Evolutionary conservation across 2,113 vertebrate species (phyloP), one percentile per base, ranked within the genome.

Genomic region (Leptobrachium ailaonicum): DNA sequence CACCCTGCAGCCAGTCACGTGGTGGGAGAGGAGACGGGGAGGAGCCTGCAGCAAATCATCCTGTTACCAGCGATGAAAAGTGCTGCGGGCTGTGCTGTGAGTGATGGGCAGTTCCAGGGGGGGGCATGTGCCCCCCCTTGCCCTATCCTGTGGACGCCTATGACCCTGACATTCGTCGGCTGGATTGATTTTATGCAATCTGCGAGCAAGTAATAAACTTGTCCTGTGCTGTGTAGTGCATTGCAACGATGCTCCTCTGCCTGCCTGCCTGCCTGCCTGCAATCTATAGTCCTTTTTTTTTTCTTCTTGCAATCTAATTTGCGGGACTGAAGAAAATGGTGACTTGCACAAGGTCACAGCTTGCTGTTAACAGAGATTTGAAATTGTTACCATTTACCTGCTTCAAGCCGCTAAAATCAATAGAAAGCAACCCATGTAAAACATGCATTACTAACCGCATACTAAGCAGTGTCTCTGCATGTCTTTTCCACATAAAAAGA

Each of bases 181-280:
- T 41, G 67, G 56, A 77, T 77, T 62, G 66, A 77, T 77, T 77
- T 3, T 62, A 50, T 77, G 42, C 40, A 20, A 60, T 77, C 70
- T 70, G 47, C 14, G 20, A 41, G 54, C 67, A 32, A 45, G 68
- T 32, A 76, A 79, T 68, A 73, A 71, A 74, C 74, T 66, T 14
- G 56, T 60, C 71, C 54, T 66, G 40, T 43, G 32, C n/a, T 14
- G 54, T 47, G 6, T 50, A 69, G 54, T 41, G 32, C 41, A 2
- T 60, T 60, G 56, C 32, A 12, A 12, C 42, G 14, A 62, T 13
- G 56, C n/a, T 14, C 32, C 66, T 40, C 66, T 32, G 20, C n/a
- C 32, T 58, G 50, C 40, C 66, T 32, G 20, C 1, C 20, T 32
- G 20, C 20, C 20, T 32, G 20, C 20, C 20, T 32, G 20, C 20